Evolutionary conservation across 2,797 vertebrate species (phyloP), one percentile per base, ranked within the genome.

Genomic region (Acropternis orthonyx): DNA sequence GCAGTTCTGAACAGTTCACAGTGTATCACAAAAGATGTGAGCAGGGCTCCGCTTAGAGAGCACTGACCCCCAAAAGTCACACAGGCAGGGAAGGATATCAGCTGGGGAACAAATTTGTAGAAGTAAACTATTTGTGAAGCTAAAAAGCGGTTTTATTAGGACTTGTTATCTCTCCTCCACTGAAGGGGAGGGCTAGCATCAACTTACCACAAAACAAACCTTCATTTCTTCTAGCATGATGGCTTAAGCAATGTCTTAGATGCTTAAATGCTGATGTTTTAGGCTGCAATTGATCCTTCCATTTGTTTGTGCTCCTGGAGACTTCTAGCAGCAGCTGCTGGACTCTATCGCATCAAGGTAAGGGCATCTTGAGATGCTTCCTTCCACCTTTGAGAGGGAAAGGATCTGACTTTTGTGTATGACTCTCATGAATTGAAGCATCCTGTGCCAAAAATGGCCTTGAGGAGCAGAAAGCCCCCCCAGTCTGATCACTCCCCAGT

Each of bases 101-200:
- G 55, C 74, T 56, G 37, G 22, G 16, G 11, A 76, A 87, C 14
- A 5, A 37, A 46, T 91, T 85, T 43, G 55, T 62, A n/a, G 6
- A 48, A 69, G 48, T 14, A 92, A 91, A 32, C 22, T 49, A 69
- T 18, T 24, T 36, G 27, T 79, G 44, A 91, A 80, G n/a, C n/a
- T 54, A 41, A 62, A 77, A 72, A 62, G 46, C 52, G 24, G 41
- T 82, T 89, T 95, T 72, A 62, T 69, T 87, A 54, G 51, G n/a
- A 69, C 26, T 92, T 81, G 21, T 54, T 94, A 54, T 48, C 68
- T 69, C 67, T 88, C 28, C 34, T 43, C 62, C 4, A 1, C 43
- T 77, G n/a, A 22, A 94, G 20, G 12, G 39, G 41, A 66, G 34
- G 16, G 34, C 55, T 48, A 63, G 65, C 37, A 85, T 77, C 71